Evolutionary conservation across 2,113 vertebrate species (phyloP), one percentile per base, ranked within the genome.

Genomic region (Sakesphorus luctuosus): DNA sequence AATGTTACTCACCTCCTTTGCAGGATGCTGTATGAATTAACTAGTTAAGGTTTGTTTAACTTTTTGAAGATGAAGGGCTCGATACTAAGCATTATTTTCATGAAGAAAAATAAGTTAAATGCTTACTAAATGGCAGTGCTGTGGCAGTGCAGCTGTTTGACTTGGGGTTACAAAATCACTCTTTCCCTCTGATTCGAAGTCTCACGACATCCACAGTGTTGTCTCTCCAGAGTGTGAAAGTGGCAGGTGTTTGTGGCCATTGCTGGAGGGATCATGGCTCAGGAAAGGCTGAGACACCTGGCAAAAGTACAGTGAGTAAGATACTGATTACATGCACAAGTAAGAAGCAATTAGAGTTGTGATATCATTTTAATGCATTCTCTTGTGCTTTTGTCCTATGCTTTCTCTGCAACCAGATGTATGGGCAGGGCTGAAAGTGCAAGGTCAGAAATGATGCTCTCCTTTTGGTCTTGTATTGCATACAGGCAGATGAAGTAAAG

Each of bases 211-310:
- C 1, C 98, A 97, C 63, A 98, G 97, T 6, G 90, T 97, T 3
- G 98, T 98, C 24, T 97, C 98, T 84, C 74, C 98, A 69, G 98
- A 98, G 92, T 52, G n/a, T 93, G 93, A 77, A 84, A 98, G 98
- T 7, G 97, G 98, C 59, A 91, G 35, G 98, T 98, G 13, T 98
- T 98, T n/a, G 98, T 98, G 31, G 98, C 98, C 80, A 98, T 98
- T 6, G 98, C 98, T 3, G 98, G 97, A 55, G 97, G 97, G 40
- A 98, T 98, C 43, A 28, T 92, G 19, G 98, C 98, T 99, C 92
- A 68, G 84, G 6, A 88, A 94, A 59, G 16, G 11, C 38, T 79
- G 63, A 74, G 43, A 35, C 33, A 50, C 6, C 33, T 38, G 46
- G 52, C 19, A 94, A 58, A 86, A 55, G 8, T 12, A 14, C 11